Percentiles rank a stretch among this genome's conserved stretches.
Evolutionary conservation across 2,113 vertebrate genomes (phyloP).

Genomic region (Antechinus stuartii): DNA sequence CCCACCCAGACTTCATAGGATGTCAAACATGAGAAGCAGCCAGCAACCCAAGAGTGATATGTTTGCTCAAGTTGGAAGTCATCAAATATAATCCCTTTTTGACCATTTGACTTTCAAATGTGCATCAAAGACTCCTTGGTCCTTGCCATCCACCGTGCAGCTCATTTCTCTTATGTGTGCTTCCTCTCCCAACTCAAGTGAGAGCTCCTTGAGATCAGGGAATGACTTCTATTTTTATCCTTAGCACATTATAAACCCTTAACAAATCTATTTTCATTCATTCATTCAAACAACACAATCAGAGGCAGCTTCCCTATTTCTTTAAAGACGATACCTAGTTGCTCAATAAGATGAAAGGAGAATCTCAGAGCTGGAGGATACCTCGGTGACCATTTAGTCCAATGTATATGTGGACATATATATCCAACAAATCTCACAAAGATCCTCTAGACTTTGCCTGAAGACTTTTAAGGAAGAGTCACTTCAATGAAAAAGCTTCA

Average conservation of each 20-base stretch:
- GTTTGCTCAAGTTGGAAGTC: not conserved
- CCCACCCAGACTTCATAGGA: not conserved
- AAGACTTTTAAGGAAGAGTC: not conserved
- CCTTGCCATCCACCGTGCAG: not conserved
- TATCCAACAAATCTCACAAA: not conserved
- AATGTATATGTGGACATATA: not conserved
- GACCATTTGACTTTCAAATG: not conserved
- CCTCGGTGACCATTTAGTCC: not conserved
- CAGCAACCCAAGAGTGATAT: not conserved
- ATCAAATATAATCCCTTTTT: not conserved
- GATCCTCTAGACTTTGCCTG: not conserved
- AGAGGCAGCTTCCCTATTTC: not conserved
- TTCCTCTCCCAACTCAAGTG: not conserved
- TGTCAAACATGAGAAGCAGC: not conserved
- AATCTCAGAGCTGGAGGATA: not conserved
- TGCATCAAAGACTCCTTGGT: not conserved
- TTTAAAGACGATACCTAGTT: not conserved
- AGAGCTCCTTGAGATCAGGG: not conserved
- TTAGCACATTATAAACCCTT: not conserved
- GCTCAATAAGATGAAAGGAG: not conserved
- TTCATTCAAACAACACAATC: not conserved
- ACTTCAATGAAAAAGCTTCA: not conserved
- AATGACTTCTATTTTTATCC: not conserved
- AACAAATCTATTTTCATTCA: not conserved
- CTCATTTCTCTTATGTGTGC: not conserved